Evolutionary conservation across 1,140 invertebrate species (phyloP).

Genomic region (Nebria ingens): DNA sequence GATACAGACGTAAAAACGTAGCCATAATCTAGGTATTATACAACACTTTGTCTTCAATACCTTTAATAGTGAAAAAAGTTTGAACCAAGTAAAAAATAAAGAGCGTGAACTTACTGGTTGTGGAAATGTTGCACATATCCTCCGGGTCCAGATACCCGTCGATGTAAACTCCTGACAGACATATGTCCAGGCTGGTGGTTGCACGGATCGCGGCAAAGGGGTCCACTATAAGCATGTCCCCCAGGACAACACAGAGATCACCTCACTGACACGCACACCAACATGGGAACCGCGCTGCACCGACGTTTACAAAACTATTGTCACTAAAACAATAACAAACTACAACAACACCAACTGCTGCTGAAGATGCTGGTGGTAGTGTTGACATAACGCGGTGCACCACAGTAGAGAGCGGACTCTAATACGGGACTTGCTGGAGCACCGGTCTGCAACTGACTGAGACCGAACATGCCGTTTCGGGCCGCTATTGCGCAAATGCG

Average conservation of each 20-base stretch:
- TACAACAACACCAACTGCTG: no score
- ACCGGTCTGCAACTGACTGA: not conserved
- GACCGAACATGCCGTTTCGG: not conserved
- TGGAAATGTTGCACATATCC: conserved; percentile 34
- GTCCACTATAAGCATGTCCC: conserved; percentile 32
- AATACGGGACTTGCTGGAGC: not conserved
- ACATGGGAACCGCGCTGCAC: not conserved
- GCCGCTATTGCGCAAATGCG: not conserved
- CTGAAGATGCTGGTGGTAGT: no score
- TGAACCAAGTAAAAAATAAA: no score
- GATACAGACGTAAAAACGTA: no score
- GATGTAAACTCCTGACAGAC: conserved; percentile 36
- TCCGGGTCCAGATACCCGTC: conserved; percentile 34
- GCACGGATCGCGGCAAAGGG: not conserved
- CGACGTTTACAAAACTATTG: not conserved
- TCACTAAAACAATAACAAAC: not conserved
- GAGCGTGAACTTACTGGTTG: conserved; percentile 29
- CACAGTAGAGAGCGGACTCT: not conserved
- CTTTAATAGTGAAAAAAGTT: no score
- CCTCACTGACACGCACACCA: conserved; percentile 3
- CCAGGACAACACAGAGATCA: conserved; percentile 22
- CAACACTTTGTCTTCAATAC: no score
- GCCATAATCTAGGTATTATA: no score
- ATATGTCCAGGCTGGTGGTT: conserved; percentile 27
- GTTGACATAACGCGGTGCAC: not conserved